A percentile compares a stretch with the other conserved stretches of the same genome.
Conservation (phyloP, 1,140 invertebrate species). For the Euborellia annulipes region DNA sequence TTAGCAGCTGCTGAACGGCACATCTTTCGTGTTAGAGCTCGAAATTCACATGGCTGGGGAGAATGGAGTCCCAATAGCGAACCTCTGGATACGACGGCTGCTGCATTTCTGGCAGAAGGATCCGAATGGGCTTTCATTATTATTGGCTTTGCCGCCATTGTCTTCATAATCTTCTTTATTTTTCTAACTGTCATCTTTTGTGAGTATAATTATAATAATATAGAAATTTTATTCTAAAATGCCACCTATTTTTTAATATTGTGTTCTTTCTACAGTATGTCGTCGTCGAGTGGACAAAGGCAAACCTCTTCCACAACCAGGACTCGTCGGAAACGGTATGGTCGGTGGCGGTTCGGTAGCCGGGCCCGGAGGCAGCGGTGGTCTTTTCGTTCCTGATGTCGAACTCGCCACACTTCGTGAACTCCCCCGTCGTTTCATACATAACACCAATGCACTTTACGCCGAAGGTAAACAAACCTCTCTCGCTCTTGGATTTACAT, state of each 20-base stretch:
- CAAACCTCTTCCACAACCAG: neutral
- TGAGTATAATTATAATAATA: no score
- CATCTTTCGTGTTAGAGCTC: constrained; percentile 59
- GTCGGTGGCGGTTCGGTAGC: no score
- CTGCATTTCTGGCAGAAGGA: constrained; percentile 38
- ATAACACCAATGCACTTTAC: constrained; percentile 69
- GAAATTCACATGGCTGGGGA: constrained; percentile 59
- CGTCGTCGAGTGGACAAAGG: no score
- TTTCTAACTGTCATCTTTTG: no score
- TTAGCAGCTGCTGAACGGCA: constrained; percentile 39
- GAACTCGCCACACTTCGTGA: constrained; percentile 78
- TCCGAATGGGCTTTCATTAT: constrained; percentile 37
- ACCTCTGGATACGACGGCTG: constrained; percentile 35
- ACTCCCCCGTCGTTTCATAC: constrained; percentile 55
- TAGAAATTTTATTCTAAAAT: no score
- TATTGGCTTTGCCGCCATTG: constrained; percentile 32
- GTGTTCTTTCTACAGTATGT: constrained; percentile 7
- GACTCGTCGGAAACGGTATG: neutral
- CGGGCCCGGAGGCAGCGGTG: no score
- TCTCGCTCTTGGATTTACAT: no score
- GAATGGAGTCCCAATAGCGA: constrained; percentile 48
- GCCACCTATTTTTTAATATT: no score
- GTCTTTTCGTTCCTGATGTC: constrained; percentile 42
- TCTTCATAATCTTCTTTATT: constrained; percentile 28
- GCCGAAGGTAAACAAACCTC: constrained; percentile 33